These are phyloP conservation scores for Diachasma alloeum DNA, from an alignment of 1,140 invertebrate species.

Conservation along the genomic window DNA sequence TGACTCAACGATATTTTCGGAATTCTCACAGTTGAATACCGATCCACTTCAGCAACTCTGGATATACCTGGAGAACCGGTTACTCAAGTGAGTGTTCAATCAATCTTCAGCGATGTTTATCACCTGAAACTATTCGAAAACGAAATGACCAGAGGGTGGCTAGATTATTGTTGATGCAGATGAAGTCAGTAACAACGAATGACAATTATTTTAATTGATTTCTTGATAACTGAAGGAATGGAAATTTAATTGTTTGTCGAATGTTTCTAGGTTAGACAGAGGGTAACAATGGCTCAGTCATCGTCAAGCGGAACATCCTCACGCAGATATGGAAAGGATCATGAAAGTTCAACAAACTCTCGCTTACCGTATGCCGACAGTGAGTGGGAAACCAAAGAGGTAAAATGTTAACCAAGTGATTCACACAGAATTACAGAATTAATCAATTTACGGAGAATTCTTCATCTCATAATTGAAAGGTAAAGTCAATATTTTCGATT, in stretches of 20 bases:
- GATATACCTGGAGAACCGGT: not conserved
- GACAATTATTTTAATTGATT: not conserved
- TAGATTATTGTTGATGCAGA: no score
- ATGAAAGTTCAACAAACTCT: conserved; percentile 12
- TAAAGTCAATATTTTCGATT: no score
- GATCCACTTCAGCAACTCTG: not conserved
- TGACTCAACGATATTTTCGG: not conserved
- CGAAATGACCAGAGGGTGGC: not conserved
- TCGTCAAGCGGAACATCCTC: conserved; percentile 24
- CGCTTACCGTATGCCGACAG: conserved; percentile 21
- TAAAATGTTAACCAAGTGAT: not conserved
- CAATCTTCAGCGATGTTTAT: not conserved
- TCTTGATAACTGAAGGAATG: not conserved
- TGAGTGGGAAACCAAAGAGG: conserved; percentile 30
- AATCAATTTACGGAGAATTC: no score
- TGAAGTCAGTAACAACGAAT: not conserved
- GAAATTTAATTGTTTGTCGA: not conserved
- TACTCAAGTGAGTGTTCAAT: not conserved
- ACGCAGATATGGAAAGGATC: conserved; percentile 10
- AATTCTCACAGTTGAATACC: not conserved
- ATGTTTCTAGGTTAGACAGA: not conserved
- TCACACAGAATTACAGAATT: not conserved
- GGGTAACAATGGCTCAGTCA: conserved; percentile 20
- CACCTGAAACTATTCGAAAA: not conserved
- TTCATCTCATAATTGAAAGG: no score